Conservation (phyloP, 2,113 vertebrate species). For the Rhineura floridana region DNA sequence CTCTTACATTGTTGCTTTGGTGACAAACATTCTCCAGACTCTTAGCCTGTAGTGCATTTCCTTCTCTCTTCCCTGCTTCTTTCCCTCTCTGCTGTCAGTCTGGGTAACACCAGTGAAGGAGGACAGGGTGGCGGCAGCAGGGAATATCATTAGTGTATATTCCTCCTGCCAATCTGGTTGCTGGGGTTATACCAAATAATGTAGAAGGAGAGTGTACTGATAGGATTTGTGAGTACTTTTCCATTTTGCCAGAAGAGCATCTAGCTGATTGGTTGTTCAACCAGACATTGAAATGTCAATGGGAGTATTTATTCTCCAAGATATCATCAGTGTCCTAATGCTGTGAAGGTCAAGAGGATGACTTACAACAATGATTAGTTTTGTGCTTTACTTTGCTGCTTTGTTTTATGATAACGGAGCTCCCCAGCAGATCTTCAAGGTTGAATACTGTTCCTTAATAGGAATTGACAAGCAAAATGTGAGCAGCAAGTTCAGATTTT, state of each 20-base stretch:
- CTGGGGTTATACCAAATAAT: background rate
- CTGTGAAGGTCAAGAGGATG: conserved; percentile 9
- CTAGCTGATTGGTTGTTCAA: conserved; percentile 7
- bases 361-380: background rate
- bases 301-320: conserved; percentile 17
- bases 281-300: conserved; percentile 25
- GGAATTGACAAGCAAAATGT: conserved; percentile 8
- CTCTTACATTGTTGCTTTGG: background rate
- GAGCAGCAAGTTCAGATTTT: conserved; percentile 44
- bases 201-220: background rate
- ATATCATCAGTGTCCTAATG: background rate
- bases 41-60: background rate
- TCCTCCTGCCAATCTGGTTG: background rate
- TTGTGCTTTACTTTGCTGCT: conserved; percentile 4
- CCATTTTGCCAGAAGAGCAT: background rate
- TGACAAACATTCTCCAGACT: no score
- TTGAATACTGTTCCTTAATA: conserved; percentile 32
- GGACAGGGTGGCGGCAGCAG: background rate
- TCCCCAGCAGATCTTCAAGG: background rate
- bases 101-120: background rate
- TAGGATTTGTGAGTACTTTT: background rate
- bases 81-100: background rate
- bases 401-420: conserved; percentile 2
- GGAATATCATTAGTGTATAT: background rate
- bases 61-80: background rate